Evolutionary conservation across 2,797 vertebrate species (phyloP).

Genomic region (Taeniopygia guttata): DNA sequence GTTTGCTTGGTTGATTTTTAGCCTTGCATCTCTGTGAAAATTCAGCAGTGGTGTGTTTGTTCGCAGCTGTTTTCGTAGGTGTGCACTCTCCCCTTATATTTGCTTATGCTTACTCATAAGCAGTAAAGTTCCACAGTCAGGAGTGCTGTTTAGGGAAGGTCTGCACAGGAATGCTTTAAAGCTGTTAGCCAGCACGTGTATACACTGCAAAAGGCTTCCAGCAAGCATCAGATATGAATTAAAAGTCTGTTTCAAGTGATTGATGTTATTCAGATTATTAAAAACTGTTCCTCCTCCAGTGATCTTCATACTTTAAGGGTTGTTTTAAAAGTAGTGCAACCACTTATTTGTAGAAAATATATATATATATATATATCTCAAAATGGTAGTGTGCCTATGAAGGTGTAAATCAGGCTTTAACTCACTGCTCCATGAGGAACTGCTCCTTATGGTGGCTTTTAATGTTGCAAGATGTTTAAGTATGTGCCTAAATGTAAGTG

Average conservation of each 20-base stretch:
- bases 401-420: not conserved
- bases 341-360: not conserved
- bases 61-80: constrained; percentile 34
- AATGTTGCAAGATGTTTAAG: not conserved
- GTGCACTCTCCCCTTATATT: constrained; percentile 14
- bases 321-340: not conserved
- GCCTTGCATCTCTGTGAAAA: constrained; percentile 20
- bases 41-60: constrained; percentile 21
- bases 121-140: constrained; percentile 21
- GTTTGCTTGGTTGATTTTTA: constrained; percentile 21
- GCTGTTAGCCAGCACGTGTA: not conserved
- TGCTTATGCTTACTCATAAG: constrained; percentile 61
- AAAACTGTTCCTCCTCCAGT: not conserved
- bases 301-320: not conserved
- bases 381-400: not conserved
- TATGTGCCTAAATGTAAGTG: not conserved
- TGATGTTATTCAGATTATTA: not conserved
- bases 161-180: constrained; percentile 26
- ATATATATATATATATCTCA: not conserved
- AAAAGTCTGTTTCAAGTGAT: constrained; percentile 1
- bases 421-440: not conserved
- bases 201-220: not conserved
- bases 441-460: not conserved
- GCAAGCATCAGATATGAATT: not conserved
- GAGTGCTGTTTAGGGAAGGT: constrained; percentile 44